Conservation (phyloP, 2,797 vertebrate genomes). For the Trichosurus vulpecula region DNA sequence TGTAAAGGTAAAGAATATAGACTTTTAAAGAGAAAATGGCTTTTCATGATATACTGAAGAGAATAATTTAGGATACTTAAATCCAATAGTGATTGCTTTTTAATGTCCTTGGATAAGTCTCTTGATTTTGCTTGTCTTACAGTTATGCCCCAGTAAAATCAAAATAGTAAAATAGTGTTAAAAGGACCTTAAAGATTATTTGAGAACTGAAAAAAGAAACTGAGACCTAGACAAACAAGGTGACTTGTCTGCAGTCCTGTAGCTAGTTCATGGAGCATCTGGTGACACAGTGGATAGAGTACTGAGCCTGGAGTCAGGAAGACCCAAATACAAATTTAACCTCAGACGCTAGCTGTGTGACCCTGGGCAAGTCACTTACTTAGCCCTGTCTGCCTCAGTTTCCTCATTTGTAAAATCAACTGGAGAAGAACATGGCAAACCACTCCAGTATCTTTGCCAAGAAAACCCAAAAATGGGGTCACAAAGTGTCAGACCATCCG, state of each 20-base stretch:
- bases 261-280: background rate
- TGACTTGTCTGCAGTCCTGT: background rate
- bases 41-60: background rate
- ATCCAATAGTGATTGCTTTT: background rate
- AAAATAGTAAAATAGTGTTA: background rate
- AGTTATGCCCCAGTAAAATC: background rate
- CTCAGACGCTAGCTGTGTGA: background rate
- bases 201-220: background rate
- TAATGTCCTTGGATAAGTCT: background rate
- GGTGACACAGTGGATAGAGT: background rate
- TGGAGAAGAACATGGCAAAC: background rate
- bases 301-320: background rate
- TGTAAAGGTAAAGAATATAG: background rate
- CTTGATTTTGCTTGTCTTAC: background rate
- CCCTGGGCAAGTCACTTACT: background rate
- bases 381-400: background rate
- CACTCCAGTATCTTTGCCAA: background rate
- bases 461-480: background rate
- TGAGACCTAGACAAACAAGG: conserved; percentile 8
- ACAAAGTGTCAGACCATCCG: background rate
- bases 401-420: background rate
- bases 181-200: background rate
- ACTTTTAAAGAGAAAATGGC: background rate
- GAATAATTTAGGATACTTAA: background rate
- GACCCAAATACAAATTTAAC: background rate